Conservation (phyloP, 2,113 vertebrate genomes). For the Tyto alba region DNA sequence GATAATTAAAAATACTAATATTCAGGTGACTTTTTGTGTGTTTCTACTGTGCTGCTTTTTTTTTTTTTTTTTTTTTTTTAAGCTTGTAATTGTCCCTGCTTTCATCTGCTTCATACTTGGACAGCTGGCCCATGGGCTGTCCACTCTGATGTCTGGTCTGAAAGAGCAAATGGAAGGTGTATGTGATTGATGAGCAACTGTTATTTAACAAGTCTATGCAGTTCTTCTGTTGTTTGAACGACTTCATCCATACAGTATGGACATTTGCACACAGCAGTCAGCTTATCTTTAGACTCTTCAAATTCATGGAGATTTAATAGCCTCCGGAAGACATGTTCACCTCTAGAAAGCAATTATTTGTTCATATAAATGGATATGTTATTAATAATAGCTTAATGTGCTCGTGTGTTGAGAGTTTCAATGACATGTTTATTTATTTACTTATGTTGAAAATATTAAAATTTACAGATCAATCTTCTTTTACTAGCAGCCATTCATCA, state of each 20-base stretch:
- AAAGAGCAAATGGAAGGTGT: background rate
- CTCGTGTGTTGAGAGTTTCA: background rate
- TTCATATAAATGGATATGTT: background rate
- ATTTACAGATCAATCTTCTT: background rate
- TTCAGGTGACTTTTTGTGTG: background rate
- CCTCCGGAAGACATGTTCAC: background rate
- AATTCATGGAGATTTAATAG: background rate
- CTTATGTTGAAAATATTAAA: background rate
- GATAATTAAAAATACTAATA: background rate
- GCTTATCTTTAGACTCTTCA: background rate
- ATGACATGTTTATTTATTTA: background rate
- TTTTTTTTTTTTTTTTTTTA: background rate
- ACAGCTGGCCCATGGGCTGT: background rate
- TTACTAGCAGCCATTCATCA: background rate
- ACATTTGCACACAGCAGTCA: background rate
- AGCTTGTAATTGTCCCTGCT: background rate
- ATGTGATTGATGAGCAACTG: background rate
- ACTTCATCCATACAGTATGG: background rate
- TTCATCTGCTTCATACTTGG: background rate
- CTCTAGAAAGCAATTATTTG: constrained; percentile 4
- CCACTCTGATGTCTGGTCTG: background rate
- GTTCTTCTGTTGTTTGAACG: background rate
- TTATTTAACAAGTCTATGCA: background rate
- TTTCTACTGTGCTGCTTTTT: background rate
- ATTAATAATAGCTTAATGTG: background rate